phyloP scores from a whole-genome alignment of 2,797 vertebrate species.

The Spondyliosoma cantharus region DNA sequence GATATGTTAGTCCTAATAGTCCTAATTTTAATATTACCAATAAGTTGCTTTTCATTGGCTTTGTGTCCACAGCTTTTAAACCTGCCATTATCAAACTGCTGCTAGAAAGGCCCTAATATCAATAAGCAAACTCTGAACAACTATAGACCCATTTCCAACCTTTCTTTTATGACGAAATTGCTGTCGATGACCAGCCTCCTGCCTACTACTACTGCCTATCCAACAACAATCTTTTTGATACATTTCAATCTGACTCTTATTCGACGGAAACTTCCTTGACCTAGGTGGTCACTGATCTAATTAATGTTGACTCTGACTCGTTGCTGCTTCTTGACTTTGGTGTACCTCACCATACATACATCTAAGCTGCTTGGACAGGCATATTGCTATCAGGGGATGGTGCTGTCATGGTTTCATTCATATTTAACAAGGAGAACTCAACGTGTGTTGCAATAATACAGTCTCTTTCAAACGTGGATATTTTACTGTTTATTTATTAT shows the following conservation, averaged over 20 bases:
- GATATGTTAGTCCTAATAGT: background rate
- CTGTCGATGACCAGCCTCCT: background rate
- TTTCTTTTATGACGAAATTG: background rate
- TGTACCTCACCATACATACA: background rate
- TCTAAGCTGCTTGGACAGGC: background rate
- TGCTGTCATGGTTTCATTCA: no score
- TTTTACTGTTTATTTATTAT: no score
- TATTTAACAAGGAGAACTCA: background rate
- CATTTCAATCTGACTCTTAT: background rate
- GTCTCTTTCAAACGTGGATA: no score
- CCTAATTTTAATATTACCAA: background rate
- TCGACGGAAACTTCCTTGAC: background rate
- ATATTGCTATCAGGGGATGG: no score
- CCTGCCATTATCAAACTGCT: background rate
- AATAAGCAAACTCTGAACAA: background rate
- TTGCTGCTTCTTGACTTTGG: background rate
- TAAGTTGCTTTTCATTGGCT: background rate
- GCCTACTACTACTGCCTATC: no score
- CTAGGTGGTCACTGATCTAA: background rate
- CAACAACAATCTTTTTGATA: background rate
- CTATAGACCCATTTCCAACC: background rate
- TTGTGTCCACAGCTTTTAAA: background rate
- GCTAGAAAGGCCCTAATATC: background rate
- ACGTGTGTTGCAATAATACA: background rate
- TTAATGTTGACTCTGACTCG: background rate